Base-by-base conservation (phyloP, 2,888 invertebrate genomes). In the Escarpia spicata region DNA sequence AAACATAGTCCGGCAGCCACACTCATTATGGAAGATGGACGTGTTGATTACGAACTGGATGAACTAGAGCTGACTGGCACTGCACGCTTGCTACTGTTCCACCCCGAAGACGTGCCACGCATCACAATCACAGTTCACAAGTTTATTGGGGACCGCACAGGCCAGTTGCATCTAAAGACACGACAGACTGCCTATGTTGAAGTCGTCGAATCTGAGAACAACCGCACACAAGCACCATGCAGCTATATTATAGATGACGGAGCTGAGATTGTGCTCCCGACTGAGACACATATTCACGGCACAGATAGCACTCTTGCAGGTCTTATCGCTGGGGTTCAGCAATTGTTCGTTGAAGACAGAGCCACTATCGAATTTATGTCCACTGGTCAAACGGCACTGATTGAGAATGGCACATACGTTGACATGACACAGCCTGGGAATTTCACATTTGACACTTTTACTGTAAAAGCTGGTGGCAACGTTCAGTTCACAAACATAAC, bases 61-160 rank as follows among this genome's bases (percentile, higher is more conserved):
- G 95, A 95, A 93, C 93, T 95, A 93, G 95, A 95, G 91, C 93
- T 95, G 10, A 94, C 94, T 12, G 95, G 95, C 10, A 94, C 94
- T 9, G 92, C 95, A 8, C 93, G 94, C 52, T 92, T 95, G 26
- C 93, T 94, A 93, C 93, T 95, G 37, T 95, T 94, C 92, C 95
- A 95, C 92, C 94, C 95, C 10, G 60, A 92, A 58, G 92, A 92
- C 52, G 93, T 93, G 37, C 92, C 93, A 43, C 92, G 91, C 12
- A 92, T 92, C 26, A 60, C 92, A 31, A 94, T 95, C 9, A 93
- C 93, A 60, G 94, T 94, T 89, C 95, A 95, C 92, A 93, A 93
- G 43, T 95, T 95, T 92, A 94, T 95, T 90, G 95, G 95, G 15
- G 95, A 95, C 93, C 94, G 95, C 91, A 94, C 95, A 19, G 95